Conservation (phyloP, 2,888 invertebrate species). For the Cordilura impudica region DNA sequence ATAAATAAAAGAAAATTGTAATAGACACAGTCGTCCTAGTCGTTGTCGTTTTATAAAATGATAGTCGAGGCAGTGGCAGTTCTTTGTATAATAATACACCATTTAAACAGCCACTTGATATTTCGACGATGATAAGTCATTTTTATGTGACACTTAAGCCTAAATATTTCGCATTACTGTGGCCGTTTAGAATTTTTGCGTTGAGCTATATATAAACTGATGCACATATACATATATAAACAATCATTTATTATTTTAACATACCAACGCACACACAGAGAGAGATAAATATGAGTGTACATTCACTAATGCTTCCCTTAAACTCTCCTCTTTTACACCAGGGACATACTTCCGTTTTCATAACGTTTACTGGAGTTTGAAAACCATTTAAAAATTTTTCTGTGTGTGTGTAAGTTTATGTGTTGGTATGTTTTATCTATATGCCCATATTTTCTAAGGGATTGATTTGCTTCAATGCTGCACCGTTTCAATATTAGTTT, state of each 20-base stretch:
- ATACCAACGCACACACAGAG: constrained; percentile 13
- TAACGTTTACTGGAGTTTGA: constrained; percentile 21
- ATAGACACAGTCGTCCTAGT: not conserved
- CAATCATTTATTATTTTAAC: constrained; percentile 1
- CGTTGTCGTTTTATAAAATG: not conserved
- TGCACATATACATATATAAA: not conserved
- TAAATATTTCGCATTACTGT: constrained; percentile 72
- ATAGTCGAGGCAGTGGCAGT: constrained; percentile 42
- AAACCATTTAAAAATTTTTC: constrained; percentile 25
- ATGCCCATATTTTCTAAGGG: too few relatives aligned
- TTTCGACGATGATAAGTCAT: constrained; percentile 74
- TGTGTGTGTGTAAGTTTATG: not conserved
- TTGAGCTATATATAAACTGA: constrained; percentile 12
- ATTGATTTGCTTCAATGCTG: too few relatives aligned
- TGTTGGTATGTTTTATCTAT: too few relatives aligned
- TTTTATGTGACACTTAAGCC: constrained; percentile 76
- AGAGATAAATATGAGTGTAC: not conserved
- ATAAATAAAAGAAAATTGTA: too few relatives aligned
- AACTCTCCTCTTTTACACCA: constrained; percentile 15
- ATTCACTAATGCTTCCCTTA: constrained; percentile 3
- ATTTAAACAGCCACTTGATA: constrained; percentile 71
- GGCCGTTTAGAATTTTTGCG: constrained; percentile 66
- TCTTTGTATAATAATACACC: constrained; percentile 29
- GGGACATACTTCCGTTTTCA: constrained; percentile 39
- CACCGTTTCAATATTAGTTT: too few relatives aligned